Conservation (phyloP, 1,140 invertebrate genomes). For the Brachionus paranguensis region DNA sequence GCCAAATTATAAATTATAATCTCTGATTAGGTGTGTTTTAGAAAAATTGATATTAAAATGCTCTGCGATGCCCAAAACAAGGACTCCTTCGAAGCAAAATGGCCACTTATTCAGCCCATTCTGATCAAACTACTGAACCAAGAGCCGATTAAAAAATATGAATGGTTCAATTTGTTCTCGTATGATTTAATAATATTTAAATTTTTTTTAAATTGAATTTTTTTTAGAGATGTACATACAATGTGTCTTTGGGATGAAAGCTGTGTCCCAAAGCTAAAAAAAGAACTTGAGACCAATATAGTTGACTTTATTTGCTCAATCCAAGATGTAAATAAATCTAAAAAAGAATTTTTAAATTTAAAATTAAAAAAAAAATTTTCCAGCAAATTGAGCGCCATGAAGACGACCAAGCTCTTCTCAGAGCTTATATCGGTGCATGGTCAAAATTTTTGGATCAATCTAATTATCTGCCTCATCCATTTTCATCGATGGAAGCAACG, state of each 20-base stretch:
- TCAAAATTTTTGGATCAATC: slow-evolving; percentile 95
- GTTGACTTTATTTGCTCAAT: slow-evolving; percentile 88
- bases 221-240: slow-evolving; percentile 68
- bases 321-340: slow-evolving; percentile 62
- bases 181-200: slow-evolving; percentile 46
- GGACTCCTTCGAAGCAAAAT: slow-evolving; percentile 77
- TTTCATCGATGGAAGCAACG: slow-evolving; percentile 74
- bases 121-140: slow-evolving; percentile 85
- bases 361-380: background rate
- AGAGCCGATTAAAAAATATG: slow-evolving; percentile 79
- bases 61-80: background rate
- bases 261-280: slow-evolving; percentile 76
- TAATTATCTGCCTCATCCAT: slow-evolving; percentile 89
- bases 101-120: slow-evolving; percentile 85
- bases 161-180: slow-evolving; percentile 96
- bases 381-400: slow-evolving; percentile 76
- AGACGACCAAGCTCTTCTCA: slow-evolving; percentile 86
- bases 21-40: background rate
- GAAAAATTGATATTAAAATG: background rate
- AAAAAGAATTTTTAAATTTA: background rate
- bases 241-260: slow-evolving; percentile 95
- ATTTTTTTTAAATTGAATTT: background rate
- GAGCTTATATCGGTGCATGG: slow-evolving; percentile 94
- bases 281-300: slow-evolving; percentile 83
- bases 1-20: background rate